Base-by-base conservation (phyloP, 2,888 invertebrate species). In the Drosophila acutilabella region DNA sequence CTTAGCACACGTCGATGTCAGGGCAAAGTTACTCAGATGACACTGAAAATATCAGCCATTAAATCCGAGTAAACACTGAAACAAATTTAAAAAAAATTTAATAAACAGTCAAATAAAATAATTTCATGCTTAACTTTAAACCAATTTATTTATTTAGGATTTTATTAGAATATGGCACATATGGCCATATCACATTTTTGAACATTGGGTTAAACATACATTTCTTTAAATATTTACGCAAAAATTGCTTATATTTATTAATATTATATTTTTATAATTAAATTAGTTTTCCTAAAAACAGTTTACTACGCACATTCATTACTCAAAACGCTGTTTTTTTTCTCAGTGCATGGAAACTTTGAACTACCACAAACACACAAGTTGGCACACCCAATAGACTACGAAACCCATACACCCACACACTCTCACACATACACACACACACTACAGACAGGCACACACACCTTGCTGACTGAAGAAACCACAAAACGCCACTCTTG, bases 1-100 rank as follows among this genome's bases (percentile, higher is more conserved):
- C 26, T 14, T 38, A 36, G 26, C 45, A 53, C 59, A 48, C 59
- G 45, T 70, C 56, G 57, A 65, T 59, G 59, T 64, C 54, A 71
- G 62, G 60, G 61, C 56, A 76, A 81, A 84, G 74, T 74, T 72
- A 58, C 81, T 78, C 81, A 64, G 60, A 76, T 83, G 81, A 69
- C 84, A 84, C 76, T 64, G 67, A 61, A 64, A 68, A 64, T 71
- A 80, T 57, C 71, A 71, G 78, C 67, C 78, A 71, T 78, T 80
- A 76, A 71, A 71, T 36, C 33, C 18, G 18, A 36, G 30, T 20
- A 20, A 18, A n/a, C 36, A 36, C 36, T 36, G 36, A 36, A 36
- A 11, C 1, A 13, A 36, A 36, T 11, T 36, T 23, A 3, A 6
- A 23, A 23, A 23, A 1, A 23, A 6, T 23, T 20, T 20, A 3